Conservation (phyloP, 2,888 invertebrate species). For the Dasysyrphus tricinctus region DNA sequence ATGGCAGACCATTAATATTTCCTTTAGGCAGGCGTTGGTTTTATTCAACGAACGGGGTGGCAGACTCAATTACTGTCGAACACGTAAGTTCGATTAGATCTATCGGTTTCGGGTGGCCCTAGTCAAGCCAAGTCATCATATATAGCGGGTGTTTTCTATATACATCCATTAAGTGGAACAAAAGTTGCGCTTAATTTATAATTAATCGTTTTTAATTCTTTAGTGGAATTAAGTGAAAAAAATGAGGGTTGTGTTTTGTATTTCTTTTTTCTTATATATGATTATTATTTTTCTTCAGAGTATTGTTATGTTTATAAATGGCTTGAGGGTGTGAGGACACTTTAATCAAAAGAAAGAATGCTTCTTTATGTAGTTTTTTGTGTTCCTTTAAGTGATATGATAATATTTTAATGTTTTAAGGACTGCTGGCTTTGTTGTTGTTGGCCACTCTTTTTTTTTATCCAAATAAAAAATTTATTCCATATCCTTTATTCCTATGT, state of each 20-base stretch:
- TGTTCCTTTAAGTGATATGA: conserved; percentile 25
- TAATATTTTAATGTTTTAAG: too few relatives aligned
- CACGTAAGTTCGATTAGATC: conserved; percentile 71
- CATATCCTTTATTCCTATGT: too few relatives aligned
- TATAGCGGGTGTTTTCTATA: conserved; percentile 9
- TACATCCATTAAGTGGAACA: conserved; percentile 53
- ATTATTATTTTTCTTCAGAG: conserved; percentile 12
- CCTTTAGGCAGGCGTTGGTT: conserved; percentile 49
- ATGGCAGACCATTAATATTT: conserved; percentile 63
- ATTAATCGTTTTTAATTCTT: conserved; percentile 72
- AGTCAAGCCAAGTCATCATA: not conserved
- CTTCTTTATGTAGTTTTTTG: conserved; percentile 2
- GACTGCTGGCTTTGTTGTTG: too few relatives aligned
- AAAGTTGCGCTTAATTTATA: conserved; percentile 75
- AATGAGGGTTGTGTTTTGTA: conserved; percentile 37
- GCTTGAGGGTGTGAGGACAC: conserved; percentile 10
- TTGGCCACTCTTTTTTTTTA: too few relatives aligned
- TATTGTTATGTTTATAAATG: conserved; percentile 37
- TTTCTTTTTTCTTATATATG: not conserved
- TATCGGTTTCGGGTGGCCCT: conserved; percentile 21
- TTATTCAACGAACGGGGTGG: conserved; percentile 37
- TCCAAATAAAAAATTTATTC: too few relatives aligned
- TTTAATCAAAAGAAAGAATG: conserved; percentile 14
- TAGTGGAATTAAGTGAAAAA: conserved; percentile 3
- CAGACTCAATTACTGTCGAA: conserved; percentile 64